Conservation (phyloP, 2,113 vertebrate species). For the Phainopepla nitens region DNA sequence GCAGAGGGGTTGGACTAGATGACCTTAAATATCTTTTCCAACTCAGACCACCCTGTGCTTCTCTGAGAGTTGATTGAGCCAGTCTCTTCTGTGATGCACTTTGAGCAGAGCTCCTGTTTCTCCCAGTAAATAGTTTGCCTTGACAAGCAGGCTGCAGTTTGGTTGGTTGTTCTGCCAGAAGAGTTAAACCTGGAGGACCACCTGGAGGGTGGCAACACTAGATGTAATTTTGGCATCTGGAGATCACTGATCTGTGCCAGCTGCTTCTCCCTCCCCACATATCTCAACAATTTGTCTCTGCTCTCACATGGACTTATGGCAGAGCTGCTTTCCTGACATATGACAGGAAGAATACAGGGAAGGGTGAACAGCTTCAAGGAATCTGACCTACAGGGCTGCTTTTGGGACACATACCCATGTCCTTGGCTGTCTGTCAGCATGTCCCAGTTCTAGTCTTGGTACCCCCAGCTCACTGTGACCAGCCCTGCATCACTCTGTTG, state of each 20-base stretch:
- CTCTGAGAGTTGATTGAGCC: neutral
- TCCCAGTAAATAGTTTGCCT: neutral
- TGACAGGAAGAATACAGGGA: neutral
- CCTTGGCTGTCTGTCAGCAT: neutral
- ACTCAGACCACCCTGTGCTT: neutral
- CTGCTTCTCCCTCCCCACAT: neutral
- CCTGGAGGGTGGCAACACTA: neutral
- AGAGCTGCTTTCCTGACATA: neutral
- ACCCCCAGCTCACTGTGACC: neutral
- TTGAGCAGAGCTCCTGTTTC: neutral
- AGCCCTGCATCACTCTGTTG: neutral
- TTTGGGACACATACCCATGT: neutral
- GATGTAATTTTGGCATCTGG: neutral
- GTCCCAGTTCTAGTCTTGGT: neutral
- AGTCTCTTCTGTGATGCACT: accelerated
- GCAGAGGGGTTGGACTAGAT: neutral
- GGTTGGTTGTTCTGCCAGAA: neutral
- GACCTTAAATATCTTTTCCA: neutral
- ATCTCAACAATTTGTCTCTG: neutral
- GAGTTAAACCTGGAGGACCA: neutral
- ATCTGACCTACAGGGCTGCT: neutral
- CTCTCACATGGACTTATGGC: neutral
- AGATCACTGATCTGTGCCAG: neutral
- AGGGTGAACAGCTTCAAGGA: neutral
- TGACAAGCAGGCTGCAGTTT: neutral